Evolutionary conservation across 2,113 vertebrate species (phyloP).

Genomic region (Cricetomys ansorgei): DNA sequence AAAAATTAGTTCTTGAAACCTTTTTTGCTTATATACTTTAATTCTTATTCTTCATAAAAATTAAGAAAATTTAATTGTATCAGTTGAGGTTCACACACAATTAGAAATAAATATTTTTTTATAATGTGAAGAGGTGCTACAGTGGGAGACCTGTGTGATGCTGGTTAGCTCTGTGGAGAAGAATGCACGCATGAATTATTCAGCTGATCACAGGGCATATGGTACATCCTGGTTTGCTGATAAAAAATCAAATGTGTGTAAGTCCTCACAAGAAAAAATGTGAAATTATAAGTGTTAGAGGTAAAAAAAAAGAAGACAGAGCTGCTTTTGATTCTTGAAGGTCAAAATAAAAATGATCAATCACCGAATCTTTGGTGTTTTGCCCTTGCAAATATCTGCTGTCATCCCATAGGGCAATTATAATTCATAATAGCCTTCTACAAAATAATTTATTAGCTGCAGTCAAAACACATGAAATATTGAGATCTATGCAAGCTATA

Average conservation of each 20-base stretch:
- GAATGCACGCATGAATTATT: not conserved
- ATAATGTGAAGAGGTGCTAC: not conserved
- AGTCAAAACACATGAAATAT: conserved; percentile 29
- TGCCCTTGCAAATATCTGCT: conserved; percentile 27
- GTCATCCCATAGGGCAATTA: not conserved
- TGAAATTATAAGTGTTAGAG: conserved; percentile 7
- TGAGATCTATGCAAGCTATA: not conserved
- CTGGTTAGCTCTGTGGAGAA: not conserved
- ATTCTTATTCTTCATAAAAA: not conserved
- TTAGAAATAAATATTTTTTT: conserved; percentile 35
- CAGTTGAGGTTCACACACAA: not conserved
- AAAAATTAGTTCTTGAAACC: not conserved
- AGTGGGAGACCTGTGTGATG: not conserved
- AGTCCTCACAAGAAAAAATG: not conserved
- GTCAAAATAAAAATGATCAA: conserved; percentile 28
- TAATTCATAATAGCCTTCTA: conserved; percentile 2
- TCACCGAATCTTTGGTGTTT: not conserved
- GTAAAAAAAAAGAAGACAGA: not conserved
- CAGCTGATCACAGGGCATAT: not conserved
- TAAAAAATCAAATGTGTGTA: not conserved
- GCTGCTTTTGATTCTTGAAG: conserved; percentile 38
- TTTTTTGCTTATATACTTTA: not conserved
- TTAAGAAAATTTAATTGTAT: conserved; percentile 3
- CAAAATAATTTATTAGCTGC: conserved; percentile 16
- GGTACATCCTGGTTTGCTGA: conserved; percentile 11